phyloP scores from a whole-genome alignment of 1,140 invertebrate genomes.

The Dinothrombium tinctorium region DNA sequence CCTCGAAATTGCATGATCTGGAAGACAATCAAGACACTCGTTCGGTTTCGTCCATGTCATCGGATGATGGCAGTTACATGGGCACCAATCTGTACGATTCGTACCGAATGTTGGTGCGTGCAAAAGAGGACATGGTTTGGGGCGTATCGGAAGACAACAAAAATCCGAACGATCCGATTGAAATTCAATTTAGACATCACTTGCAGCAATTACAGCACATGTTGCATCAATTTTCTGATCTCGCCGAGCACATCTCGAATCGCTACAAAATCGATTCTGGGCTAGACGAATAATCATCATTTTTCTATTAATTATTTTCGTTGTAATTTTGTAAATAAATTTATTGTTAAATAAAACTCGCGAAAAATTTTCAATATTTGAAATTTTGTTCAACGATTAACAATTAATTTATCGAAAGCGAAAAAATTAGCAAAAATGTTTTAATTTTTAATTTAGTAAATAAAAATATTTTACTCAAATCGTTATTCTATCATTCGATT shows the following conservation, averaged over 20 bases:
- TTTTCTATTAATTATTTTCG: too few relatives aligned
- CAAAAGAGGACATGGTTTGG: conserved; percentile 61
- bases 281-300: too few relatives aligned
- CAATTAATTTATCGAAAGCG: too few relatives aligned
- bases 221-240: conserved; percentile 50
- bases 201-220: conserved; percentile 48
- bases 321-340: too few relatives aligned
- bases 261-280: too few relatives aligned
- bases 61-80: conserved; percentile 19
- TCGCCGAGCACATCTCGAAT: conserved; percentile 51
- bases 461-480: too few relatives aligned
- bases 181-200: conserved; percentile 40
- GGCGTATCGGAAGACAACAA: conserved; percentile 21
- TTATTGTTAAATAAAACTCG: too few relatives aligned
- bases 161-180: conserved; percentile 19
- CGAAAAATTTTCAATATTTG: too few relatives aligned
- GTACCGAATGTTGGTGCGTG: conserved; percentile 52
- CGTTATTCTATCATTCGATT: too few relatives aligned
- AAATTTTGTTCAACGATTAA: too few relatives aligned
- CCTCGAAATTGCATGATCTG: conserved; percentile 57
- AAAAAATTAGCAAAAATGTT: too few relatives aligned
- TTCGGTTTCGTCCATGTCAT: not conserved
- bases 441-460: too few relatives aligned
- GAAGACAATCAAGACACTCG: conserved; percentile 24
- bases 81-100: conserved; percentile 54